Conservation (phyloP, 2,797 vertebrate species). For the Coregonus sp. region DNA sequence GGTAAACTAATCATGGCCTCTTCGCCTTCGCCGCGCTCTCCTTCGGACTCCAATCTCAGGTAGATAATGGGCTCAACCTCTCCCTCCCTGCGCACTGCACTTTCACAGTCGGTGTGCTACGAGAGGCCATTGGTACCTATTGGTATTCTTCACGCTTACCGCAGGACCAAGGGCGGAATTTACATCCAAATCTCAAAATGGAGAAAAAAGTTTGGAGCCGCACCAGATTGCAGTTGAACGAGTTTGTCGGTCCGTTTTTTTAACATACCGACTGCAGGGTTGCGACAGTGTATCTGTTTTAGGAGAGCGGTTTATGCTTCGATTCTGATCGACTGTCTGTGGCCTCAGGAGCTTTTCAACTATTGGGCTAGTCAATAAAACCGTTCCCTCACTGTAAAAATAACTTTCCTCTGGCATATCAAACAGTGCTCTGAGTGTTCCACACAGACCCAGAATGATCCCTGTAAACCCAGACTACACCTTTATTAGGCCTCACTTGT, state of each 20-base stretch:
- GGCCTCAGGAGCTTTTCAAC: background rate
- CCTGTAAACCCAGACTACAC: constrained; percentile 13
- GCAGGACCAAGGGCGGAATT: constrained; percentile 59
- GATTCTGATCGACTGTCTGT: background rate
- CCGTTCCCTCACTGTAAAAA: background rate
- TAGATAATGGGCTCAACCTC: constrained; percentile 73
- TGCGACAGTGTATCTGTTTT: background rate
- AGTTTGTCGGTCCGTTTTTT: constrained; percentile 5
- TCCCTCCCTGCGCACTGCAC: constrained; percentile 32
- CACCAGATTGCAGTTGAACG: constrained; percentile 16
- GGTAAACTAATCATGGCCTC: constrained; percentile 69
- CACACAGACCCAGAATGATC: constrained; percentile 10
- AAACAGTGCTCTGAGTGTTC: constrained; percentile 4
- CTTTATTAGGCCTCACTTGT: constrained; percentile 38
- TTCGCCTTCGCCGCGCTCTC: constrained; percentile 56
- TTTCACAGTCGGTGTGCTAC: constrained; percentile 41
- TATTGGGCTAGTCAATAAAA: background rate
- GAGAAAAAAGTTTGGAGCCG: constrained; percentile 34
- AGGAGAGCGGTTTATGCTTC: background rate
- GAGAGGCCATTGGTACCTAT: constrained; percentile 51
- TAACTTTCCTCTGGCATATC: constrained; percentile 3
- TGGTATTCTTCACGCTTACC: constrained; percentile 58
- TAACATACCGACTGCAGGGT: background rate
- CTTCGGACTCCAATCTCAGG: constrained; percentile 69
- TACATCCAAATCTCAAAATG: constrained; percentile 61